Evolutionary conservation across 2,113 vertebrate genomes (phyloP).

Genomic region (Clupea harengus): DNA sequence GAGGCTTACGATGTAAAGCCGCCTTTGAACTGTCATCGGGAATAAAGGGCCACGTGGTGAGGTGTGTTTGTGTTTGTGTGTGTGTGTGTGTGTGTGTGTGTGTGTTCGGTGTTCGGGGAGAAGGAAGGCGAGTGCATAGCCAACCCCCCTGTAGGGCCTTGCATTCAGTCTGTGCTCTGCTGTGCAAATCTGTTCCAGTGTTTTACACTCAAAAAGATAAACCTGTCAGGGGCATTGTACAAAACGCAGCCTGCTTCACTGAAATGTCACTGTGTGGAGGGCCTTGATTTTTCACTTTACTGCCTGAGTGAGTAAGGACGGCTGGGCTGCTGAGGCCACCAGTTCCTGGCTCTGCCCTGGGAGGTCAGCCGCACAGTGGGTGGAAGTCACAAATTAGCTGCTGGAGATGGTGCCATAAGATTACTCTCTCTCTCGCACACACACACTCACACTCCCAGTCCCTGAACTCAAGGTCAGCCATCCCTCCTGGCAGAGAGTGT

Average conservation of each 20-base stretch:
- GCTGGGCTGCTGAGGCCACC: not conserved
- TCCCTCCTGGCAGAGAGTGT: constrained; percentile 23
- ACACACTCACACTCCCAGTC: not conserved
- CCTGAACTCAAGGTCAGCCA: constrained; percentile 39
- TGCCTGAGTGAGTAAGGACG: not conserved
- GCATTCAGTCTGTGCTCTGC: not conserved
- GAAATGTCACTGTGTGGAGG: not conserved
- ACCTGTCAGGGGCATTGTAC: not conserved
- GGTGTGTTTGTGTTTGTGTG: constrained; percentile 23
- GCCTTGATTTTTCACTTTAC: not conserved
- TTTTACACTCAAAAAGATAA: not conserved
- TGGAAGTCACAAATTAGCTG: constrained; percentile 34
- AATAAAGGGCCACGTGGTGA: constrained; percentile 48
- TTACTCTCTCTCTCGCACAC: not conserved
- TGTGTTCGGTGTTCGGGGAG: not conserved
- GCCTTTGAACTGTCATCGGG: constrained; percentile 66
- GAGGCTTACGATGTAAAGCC: constrained; percentile 56
- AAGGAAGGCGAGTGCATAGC: not conserved
- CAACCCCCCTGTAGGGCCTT: not conserved
- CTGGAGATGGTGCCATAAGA: constrained; percentile 11
- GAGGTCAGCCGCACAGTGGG: constrained; percentile 14
- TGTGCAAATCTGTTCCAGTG: constrained; percentile 1
- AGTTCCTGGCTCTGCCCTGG: constrained; percentile 11
- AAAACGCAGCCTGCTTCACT: not conserved
- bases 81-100: constrained; percentile 14